Conservation (phyloP, 2,113 vertebrate species). For the Pteruthius melanotis region DNA sequence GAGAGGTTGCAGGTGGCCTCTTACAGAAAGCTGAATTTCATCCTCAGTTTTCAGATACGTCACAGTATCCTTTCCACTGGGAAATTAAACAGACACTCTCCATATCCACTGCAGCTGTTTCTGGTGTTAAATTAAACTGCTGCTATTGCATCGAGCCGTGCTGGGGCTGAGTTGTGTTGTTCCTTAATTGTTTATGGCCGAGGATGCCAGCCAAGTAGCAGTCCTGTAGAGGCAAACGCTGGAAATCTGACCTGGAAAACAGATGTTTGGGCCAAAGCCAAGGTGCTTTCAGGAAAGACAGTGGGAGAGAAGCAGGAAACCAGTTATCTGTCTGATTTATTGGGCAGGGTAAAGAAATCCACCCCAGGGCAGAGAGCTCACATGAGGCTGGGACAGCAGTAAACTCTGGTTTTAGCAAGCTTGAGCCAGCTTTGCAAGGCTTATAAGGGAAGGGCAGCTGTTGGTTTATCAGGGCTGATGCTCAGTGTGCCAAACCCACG, state of each 20-base stretch:
- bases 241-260: constrained; percentile 18
- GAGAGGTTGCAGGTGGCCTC: neutral
- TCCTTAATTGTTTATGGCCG: constrained; percentile 21
- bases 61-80: neutral
- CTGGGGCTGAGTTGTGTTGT: neutral
- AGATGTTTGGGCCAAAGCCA: constrained; percentile 55
- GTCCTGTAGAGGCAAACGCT: neutral
- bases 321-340: constrained; percentile 48
- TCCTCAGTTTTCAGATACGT: neutral
- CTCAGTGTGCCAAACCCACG: neutral
- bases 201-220: constrained; percentile 19
- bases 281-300: neutral
- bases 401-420: neutral
- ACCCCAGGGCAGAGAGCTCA: neutral
- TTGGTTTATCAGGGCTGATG: neutral
- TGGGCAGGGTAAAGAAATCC: neutral
- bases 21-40: neutral
- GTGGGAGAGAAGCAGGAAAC: constrained; percentile 13
- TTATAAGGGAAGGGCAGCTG: neutral
- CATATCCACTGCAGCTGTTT: constrained; percentile 41
- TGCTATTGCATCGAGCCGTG: neutral
- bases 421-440: neutral
- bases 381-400: neutral
- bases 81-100: constrained; percentile 40
- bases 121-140: constrained; percentile 31